Evolutionary conservation across 2,797 vertebrate species (phyloP), one percentile per base, ranked within the genome.

Genomic region (Cynodonichthys magdalenae): DNA sequence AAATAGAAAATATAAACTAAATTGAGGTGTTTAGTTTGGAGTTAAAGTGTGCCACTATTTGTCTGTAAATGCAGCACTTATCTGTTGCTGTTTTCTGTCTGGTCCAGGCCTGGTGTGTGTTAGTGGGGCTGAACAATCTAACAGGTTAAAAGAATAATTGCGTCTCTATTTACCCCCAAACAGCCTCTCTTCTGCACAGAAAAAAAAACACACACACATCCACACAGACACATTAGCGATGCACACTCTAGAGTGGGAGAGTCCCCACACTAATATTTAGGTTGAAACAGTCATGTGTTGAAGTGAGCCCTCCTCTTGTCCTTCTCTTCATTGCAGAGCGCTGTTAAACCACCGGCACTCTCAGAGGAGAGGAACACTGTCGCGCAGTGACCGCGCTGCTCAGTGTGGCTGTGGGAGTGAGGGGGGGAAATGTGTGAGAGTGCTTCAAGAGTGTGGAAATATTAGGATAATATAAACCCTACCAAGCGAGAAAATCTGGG

Each of bases 81-180:
- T 77, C 45, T 51, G 62, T 76, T 66, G 63, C 67, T 75, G 64
- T 63, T 63, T 68, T 74, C 69, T 69, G 61, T 77, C 75, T 74
- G 63, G 63, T 66, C 65, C 51, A 71, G 59, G 63, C 74, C 71
- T 66, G 27, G 57, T 67, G 69, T 72, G 81, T 81, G 55, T 18
- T 80, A 65, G 71, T 69, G 57, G 77, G 71, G 69, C 81, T 81
- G 82, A 36, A 85, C 87, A 87, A 84, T 86, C 83, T 77, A 87
- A 84, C 87, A 90, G 90, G 90, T 92, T 91, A 90, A 91, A 92
- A 88, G 90, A 92, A 90, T 91, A 90, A 92, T 90, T 90, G 89
- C 87, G 87, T 85, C 87, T 84, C 88, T 90, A 87, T 91, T 92
- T 89, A 90, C 85, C 87, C 19, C 85, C 83, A 86, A 90, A 89